These are phyloP conservation scores for Noctua fimbriata DNA, from an alignment of 2,888 invertebrate genomes.

Conservation along the genomic window DNA sequence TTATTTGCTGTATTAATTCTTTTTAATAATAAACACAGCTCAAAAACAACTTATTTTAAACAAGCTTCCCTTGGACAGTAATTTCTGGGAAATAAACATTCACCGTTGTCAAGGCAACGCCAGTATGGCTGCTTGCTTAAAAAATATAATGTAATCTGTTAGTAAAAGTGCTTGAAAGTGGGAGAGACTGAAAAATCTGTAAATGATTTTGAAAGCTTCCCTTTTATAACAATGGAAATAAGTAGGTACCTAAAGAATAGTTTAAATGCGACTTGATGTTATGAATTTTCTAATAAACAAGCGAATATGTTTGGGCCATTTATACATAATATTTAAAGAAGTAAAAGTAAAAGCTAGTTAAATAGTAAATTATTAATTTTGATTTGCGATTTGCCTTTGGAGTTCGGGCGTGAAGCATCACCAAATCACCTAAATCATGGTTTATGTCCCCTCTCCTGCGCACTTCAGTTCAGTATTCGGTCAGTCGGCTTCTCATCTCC, in stretches of 20 bases:
- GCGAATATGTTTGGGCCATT: background rate
- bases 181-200: background rate
- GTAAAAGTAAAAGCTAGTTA: background rate
- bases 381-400: background rate
- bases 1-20: background rate
- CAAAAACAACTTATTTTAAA: background rate
- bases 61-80: background rate
- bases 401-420: background rate
- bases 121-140: conserved; percentile 29
- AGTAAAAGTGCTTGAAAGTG: background rate
- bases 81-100: conserved; percentile 45
- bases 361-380: background rate
- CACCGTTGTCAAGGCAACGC: conserved; percentile 44
- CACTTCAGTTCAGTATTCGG: background rate
- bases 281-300: background rate
- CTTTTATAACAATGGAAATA: background rate
- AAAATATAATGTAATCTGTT: too few species aligned
- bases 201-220: background rate
- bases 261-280: background rate
- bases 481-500: background rate
- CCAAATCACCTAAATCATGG: background rate
- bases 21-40: conserved; percentile 10
- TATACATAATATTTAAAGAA: background rate
- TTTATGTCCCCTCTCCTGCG: background rate
- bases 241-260: background rate